A percentile compares a stretch with the other conserved stretches of the same genome.
These are phyloP conservation scores for Morinoia aosen DNA, from an alignment of 2,888 invertebrate species.

Conservation along the genomic window DNA sequence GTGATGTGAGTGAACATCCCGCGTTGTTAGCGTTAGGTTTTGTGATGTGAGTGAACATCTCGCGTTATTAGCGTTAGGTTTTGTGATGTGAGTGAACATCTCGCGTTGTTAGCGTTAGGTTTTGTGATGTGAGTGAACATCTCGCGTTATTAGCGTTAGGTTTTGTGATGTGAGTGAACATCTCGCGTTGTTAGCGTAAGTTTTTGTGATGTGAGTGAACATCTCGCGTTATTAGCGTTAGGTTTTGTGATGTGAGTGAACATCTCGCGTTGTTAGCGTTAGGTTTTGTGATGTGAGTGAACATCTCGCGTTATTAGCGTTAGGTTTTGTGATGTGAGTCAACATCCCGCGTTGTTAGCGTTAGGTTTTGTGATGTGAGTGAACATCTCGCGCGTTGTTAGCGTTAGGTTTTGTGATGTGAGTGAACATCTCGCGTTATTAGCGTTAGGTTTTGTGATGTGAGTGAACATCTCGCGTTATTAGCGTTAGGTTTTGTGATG, in stretches of 20 bases:
- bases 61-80: background rate
- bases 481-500: background rate
- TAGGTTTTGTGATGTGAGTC: background rate
- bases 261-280: too few relatives aligned
- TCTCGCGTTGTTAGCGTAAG: background rate
- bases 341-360: too few relatives aligned
- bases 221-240: background rate
- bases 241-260: background rate
- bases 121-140: background rate
- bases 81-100: background rate
- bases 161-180: background rate
- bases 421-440: too few relatives aligned
- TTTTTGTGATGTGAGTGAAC: background rate
- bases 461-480: too few relatives aligned
- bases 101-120: background rate
- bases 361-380: background rate
- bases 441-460: background rate
- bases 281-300: background rate
- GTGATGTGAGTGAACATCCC: background rate
- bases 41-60: background rate
- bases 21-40: background rate
- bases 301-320: background rate
- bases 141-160: background rate
- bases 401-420: background rate
- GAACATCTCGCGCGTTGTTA: too few relatives aligned